A percentile compares a stretch with the other conserved stretches of the same genome.
Evolutionary conservation across 2,888 invertebrate species (phyloP).

Genomic region (Coecobrya sp.): DNA sequence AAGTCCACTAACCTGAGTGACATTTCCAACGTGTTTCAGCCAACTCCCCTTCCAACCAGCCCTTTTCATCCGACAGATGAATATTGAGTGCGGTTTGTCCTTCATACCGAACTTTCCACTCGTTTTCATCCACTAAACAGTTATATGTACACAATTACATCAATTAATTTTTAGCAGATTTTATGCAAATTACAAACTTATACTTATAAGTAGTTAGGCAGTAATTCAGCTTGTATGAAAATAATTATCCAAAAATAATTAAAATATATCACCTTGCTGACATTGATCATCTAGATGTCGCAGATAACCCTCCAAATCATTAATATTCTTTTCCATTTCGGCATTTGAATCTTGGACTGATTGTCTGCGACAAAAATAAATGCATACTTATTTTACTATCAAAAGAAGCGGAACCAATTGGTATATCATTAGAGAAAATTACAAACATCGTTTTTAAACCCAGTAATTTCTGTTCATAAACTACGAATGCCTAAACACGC

Average conservation of each 20-base stretch:
- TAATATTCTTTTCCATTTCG: constrained; percentile 86
- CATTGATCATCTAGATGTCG: constrained; percentile 84
- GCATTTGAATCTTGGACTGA: constrained; percentile 87
- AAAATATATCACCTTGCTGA: constrained; percentile 21
- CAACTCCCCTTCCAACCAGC: constrained; percentile 87
- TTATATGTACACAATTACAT: not conserved
- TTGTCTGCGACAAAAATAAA: constrained; percentile 83
- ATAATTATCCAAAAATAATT: too few relatives aligned
- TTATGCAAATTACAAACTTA: too few relatives aligned
- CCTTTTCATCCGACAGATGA: constrained; percentile 87
- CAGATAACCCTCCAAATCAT: constrained; percentile 86
- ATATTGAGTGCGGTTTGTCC: constrained; percentile 87
- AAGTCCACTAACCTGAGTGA: constrained; percentile 85
- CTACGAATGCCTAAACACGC: too few relatives aligned
- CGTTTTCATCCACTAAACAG: constrained; percentile 85
- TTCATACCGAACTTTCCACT: constrained; percentile 89
- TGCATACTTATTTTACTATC: too few relatives aligned
- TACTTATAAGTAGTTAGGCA: too few relatives aligned
- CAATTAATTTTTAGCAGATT: too few relatives aligned
- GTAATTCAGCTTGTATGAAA: too few relatives aligned
- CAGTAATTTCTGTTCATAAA: too few relatives aligned
- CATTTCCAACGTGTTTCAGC: constrained; percentile 87
- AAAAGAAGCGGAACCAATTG: too few relatives aligned
- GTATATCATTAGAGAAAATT: too few relatives aligned
- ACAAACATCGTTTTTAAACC: too few relatives aligned